Percentiles rank a stretch among this genome's conserved stretches.
Conservation (phyloP, 1,140 invertebrate genomes). For the Philotrypesis tridentata region DNA sequence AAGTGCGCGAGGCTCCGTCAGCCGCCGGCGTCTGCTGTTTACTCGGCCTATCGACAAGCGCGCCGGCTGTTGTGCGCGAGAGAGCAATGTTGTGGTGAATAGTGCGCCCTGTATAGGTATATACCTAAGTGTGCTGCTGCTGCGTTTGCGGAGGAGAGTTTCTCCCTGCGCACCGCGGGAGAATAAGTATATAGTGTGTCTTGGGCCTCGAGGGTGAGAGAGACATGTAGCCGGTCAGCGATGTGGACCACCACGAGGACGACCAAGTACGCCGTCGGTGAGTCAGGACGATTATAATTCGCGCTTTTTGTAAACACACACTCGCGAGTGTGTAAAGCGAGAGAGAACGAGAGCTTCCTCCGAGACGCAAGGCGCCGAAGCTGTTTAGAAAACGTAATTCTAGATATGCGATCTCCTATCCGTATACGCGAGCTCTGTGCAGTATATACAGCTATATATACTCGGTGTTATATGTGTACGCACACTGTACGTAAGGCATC, state of each 20-base stretch:
- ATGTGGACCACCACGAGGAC: slow-evolving; percentile 80
- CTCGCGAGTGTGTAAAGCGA: too few species aligned
- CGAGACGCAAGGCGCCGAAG: background rate
- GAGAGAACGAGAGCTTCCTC: background rate
- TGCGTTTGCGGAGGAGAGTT: background rate
- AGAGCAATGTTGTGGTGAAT: slow-evolving; percentile 7
- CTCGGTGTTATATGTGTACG: too few species aligned
- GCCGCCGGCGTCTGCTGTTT: background rate
- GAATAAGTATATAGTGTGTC: background rate
- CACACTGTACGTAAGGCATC: too few species aligned
- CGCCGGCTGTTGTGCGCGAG: slow-evolving; percentile 26
- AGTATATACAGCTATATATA: too few species aligned
- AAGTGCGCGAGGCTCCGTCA: background rate
- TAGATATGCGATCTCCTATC: too few species aligned
- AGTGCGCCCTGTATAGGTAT: too few species aligned
- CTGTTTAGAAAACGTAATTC: background rate
- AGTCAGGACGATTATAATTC: slow-evolving; percentile 62
- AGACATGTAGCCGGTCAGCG: slow-evolving; percentile 53
- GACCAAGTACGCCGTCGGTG: slow-evolving; percentile 80
- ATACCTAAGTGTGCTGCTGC: too few species aligned
- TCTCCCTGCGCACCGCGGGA: background rate
- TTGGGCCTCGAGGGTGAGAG: slow-evolving; percentile 9
- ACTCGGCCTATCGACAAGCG: background rate
- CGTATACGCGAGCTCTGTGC: background rate
- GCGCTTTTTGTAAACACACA: background rate